Percentiles rank a stretch among this genome's conserved stretches.
Conservation (phyloP, 2,888 invertebrate species). For the Phaedon cochleariae region DNA sequence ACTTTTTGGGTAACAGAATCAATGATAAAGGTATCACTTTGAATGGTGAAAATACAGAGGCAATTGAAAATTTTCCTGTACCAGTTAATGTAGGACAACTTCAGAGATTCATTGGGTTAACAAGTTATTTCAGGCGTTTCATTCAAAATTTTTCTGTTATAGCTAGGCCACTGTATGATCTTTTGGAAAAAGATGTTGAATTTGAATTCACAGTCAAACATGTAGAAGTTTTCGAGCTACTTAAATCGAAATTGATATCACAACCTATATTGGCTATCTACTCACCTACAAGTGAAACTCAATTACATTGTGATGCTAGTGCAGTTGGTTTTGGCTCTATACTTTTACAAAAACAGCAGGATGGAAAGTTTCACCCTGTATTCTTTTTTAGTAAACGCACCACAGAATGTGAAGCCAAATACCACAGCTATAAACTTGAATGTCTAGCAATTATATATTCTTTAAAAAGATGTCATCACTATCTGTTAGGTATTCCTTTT, state of each 20-base stretch:
- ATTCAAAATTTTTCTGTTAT: slow-evolving; percentile 39
- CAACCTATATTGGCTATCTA: slow-evolving; percentile 42
- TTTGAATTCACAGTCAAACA: slow-evolving; percentile 42
- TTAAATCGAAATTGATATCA: slow-evolving; percentile 34
- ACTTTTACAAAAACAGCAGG: slow-evolving; percentile 31
- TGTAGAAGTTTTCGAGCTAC: slow-evolving; percentile 37
- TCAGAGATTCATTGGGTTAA: slow-evolving; percentile 43
- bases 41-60: not conserved
- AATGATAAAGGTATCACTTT: slow-evolving; percentile 33
- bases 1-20: slow-evolving; percentile 46
- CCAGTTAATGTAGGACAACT: slow-evolving; percentile 32
- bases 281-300: slow-evolving; percentile 42
- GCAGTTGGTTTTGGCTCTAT: slow-evolving; percentile 45
- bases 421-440: slow-evolving; percentile 51
- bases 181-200: slow-evolving; percentile 31
- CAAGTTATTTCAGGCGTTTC: slow-evolving; percentile 45
- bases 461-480: slow-evolving; percentile 35
- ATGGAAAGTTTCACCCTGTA: slow-evolving; percentile 45
- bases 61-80: slow-evolving; percentile 34
- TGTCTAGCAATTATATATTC: slow-evolving; percentile 44
- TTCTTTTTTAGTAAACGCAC: slow-evolving; percentile 33
- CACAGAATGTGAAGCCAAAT: no score
- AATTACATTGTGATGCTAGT: slow-evolving; percentile 51
- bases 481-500: slow-evolving; percentile 32
- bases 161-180: slow-evolving; percentile 37